Evolutionary conservation across 2,888 invertebrate species (phyloP).

Genomic region (Tenthredo amoena): DNA sequence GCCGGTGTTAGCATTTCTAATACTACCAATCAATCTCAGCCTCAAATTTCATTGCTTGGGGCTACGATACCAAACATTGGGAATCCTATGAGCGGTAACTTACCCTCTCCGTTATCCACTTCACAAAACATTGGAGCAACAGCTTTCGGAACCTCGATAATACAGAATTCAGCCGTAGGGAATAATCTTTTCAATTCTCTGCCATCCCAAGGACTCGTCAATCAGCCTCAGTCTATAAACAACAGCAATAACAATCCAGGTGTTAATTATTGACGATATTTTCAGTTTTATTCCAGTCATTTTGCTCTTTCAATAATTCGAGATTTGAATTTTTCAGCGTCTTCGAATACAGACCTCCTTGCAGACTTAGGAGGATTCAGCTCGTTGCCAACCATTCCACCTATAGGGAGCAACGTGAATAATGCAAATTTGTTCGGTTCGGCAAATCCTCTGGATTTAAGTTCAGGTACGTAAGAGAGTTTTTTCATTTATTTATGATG

Average conservation of each 20-base stretch:
- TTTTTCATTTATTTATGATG: constrained; percentile 11
- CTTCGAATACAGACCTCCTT: constrained; percentile 77
- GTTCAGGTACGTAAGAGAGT: constrained; percentile 67
- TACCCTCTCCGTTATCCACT: constrained; percentile 61
- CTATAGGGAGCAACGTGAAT: constrained; percentile 67
- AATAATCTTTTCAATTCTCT: constrained; percentile 70
- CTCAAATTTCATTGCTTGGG: constrained; percentile 67
- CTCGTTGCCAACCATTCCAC: constrained; percentile 62
- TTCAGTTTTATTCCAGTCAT: constrained; percentile 41
- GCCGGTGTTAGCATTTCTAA: constrained; percentile 68
- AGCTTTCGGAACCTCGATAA: constrained; percentile 58
- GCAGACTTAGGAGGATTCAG: constrained; percentile 78
- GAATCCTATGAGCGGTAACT: constrained; percentile 66
- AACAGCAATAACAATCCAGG: constrained; percentile 73
- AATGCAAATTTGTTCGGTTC: constrained; percentile 69
- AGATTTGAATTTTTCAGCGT: constrained; percentile 56
- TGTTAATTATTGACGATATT: constrained; percentile 54
- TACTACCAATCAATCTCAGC: constrained; percentile 61
- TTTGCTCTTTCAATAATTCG: neutral
- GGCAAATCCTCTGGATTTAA: constrained; percentile 60
- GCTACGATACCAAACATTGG: constrained; percentile 66
- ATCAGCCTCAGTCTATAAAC: constrained; percentile 62
- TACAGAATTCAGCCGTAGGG: constrained; percentile 61
- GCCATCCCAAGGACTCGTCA: constrained; percentile 64
- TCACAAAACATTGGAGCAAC: constrained; percentile 59